A percentile compares a stretch with the other conserved stretches of the same genome.
These are phyloP conservation scores for Chamaea fasciata DNA, from an alignment of 2,113 vertebrate species.

Conservation along the genomic window DNA sequence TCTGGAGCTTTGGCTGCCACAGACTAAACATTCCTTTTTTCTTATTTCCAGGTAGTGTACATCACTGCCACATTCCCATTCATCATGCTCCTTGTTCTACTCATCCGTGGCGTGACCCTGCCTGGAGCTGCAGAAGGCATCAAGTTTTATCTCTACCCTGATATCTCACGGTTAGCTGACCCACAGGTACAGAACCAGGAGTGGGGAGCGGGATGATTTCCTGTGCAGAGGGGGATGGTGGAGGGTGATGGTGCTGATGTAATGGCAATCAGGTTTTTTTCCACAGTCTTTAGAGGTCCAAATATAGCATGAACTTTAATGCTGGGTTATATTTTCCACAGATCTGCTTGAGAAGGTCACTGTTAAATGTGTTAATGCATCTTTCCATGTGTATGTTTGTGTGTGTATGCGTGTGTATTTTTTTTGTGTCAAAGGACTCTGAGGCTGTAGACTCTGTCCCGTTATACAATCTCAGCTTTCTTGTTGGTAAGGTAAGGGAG, in stretches of 20 bases:
- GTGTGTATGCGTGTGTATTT: conserved; percentile 34
- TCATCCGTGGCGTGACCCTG: conserved; percentile 93
- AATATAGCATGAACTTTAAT: neutral
- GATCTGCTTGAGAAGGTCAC: conserved; percentile 20
- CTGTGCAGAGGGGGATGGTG: neutral
- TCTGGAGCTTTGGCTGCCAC: neutral
- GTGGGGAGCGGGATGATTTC: neutral
- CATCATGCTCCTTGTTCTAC: conserved; percentile 92
- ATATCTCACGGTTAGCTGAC: conserved; percentile 88
- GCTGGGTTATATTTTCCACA: conserved; percentile 34
- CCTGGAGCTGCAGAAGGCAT: conserved; percentile 94
- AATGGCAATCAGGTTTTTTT: neutral
- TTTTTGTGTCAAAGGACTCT: conserved; percentile 58
- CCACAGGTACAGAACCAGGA: conserved; percentile 81
- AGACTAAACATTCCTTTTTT: neutral
- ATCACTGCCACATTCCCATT: conserved; percentile 97
- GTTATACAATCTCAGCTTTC: conserved; percentile 68
- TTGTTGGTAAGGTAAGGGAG: conserved; percentile 69
- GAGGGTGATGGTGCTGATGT: neutral
- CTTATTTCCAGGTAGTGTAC: conserved; percentile 81
- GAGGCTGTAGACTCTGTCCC: conserved; percentile 65
- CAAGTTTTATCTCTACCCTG: conserved; percentile 96
- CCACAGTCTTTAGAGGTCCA: neutral
- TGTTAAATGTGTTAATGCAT: conserved; percentile 8
- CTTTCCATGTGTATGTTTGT: conserved; percentile 38